These are phyloP conservation scores for Lutra lutra DNA, from an alignment of 2,797 vertebrate species.

Conservation along the genomic window DNA sequence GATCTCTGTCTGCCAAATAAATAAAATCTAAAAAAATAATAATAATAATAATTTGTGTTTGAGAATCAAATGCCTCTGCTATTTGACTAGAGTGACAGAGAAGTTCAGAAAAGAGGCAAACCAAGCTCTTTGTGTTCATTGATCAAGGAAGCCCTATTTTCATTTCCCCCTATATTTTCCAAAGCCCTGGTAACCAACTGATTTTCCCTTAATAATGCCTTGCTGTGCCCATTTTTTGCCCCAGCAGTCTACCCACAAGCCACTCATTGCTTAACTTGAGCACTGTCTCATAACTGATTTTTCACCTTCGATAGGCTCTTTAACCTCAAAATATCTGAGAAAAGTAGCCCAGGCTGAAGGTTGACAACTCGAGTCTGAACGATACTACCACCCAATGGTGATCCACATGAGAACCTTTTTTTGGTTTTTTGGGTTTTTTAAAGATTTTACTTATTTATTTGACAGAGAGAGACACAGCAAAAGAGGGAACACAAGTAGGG, in stretches of 20 bases:
- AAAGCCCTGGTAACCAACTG: background rate
- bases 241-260: background rate
- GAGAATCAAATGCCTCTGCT: background rate
- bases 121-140: slow-evolving; percentile 3
- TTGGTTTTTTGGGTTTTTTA: background rate
- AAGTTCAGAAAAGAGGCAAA: background rate
- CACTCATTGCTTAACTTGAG: slow-evolving; percentile 31
- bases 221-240: background rate
- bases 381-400: background rate
- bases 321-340: slow-evolving; percentile 62
- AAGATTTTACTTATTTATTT: too few species aligned
- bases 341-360: slow-evolving; percentile 36
- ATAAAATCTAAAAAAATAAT: too few species aligned
- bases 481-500: too few species aligned
- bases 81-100: background rate
- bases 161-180: background rate
- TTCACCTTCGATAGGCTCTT: slow-evolving; percentile 51
- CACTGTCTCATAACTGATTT: slow-evolving; percentile 29
- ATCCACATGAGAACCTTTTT: background rate
- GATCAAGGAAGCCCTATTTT: background rate
- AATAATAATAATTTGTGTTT: background rate
- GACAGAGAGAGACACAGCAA: too few species aligned
- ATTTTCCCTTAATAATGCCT: background rate
- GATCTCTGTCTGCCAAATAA: too few species aligned
- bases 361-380: slow-evolving; percentile 34